Evolutionary conservation across 2,113 vertebrate genomes (phyloP), one percentile per base, ranked within the genome.

Genomic region (Rhinichthys klamathensis): DNA sequence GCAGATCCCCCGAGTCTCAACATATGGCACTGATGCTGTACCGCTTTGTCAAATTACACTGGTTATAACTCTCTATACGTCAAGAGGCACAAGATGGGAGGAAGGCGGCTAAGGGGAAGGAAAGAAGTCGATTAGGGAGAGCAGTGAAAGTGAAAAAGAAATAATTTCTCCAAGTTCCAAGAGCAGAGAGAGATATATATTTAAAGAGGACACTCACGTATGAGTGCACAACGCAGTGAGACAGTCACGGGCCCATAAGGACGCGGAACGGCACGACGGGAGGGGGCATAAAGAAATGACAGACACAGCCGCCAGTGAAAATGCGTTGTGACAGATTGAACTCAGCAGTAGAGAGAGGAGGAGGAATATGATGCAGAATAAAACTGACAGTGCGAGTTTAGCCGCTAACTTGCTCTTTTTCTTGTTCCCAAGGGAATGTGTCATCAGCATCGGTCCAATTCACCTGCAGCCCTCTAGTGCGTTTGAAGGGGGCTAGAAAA

Each of bases 401-500:
- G 77, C 54, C n/a, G 1, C 77, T 79, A 41, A 44, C 58, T 27
- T 80, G 77, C 77, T 63, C n/a, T 80, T 80, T 63, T 80, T 80
- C 38, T 18, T 16, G 38, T 65, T 80, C 60, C 78, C 60, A 49
- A 80, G 60, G n/a, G 12, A 80, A 63, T 8, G n/a, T 63, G 58
- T 63, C 77, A 79, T 60, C 54, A 60, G 76, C 32, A 60, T 65
- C 5, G 21, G 61, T n/a, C 25, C 44, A 32, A 63, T 9, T 69
- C 25, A 6, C 44, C 61, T 30, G 25, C 60, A 81, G 41, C 13
- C n/a, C n/a, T 60, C 18, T 38, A 35, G 30, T 78, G 75, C 35
- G n/a, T 27, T 44, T 63, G 30, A 30, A 7, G 30, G 7, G 30
- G 51, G 18, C 51, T 35, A 23, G 46, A 76, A 56, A 51, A 56